phyloP scores from a whole-genome alignment of 2,888 invertebrate genomes.

The Corythucha ciliata region DNA sequence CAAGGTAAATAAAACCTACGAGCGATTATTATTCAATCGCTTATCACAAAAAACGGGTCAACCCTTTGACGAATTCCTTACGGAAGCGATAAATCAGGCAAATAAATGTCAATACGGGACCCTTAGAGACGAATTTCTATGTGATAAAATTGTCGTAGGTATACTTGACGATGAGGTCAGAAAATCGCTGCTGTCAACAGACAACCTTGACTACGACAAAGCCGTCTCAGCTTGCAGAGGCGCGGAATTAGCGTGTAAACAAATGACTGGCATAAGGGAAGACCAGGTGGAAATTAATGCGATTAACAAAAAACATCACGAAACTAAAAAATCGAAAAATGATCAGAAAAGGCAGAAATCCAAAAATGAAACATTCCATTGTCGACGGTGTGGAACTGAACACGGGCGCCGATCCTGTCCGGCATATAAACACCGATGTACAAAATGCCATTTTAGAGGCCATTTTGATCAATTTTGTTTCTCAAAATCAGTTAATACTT shows the following conservation, averaged over 20 bases:
- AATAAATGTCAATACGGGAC: background rate
- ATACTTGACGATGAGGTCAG: slow-evolving; percentile 14
- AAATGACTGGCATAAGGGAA: slow-evolving; percentile 1
- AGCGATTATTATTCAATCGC: slow-evolving; percentile 7
- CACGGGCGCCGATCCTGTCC: slow-evolving; percentile 2
- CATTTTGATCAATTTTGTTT: slow-evolving; percentile 10
- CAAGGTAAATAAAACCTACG: slow-evolving; percentile 7
- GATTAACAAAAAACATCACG: background rate
- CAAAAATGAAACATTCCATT: slow-evolving; percentile 7
- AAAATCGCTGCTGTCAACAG: slow-evolving; percentile 5
- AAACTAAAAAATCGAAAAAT: slow-evolving; percentile 4
- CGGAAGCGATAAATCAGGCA: slow-evolving; percentile 9
- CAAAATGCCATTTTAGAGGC: slow-evolving; percentile 2
- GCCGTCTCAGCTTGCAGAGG: slow-evolving; percentile 10
- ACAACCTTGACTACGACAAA: slow-evolving; percentile 6
- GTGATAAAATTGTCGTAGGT: slow-evolving; percentile 16
- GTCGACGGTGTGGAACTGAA: slow-evolving; percentile 2
- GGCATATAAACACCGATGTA: slow-evolving; percentile 1
- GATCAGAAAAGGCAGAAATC: slow-evolving; percentile 4
- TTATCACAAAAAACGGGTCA: slow-evolving; percentile 1
- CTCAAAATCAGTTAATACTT: slow-evolving; percentile 10
- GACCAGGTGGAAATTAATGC: slow-evolving; percentile 1
- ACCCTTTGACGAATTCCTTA: slow-evolving; percentile 13
- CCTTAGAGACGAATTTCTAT: slow-evolving; percentile 11
- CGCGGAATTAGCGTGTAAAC: slow-evolving; percentile 7